Conservation (phyloP, 2,113 vertebrate species). For the Cinclus cinclus region DNA sequence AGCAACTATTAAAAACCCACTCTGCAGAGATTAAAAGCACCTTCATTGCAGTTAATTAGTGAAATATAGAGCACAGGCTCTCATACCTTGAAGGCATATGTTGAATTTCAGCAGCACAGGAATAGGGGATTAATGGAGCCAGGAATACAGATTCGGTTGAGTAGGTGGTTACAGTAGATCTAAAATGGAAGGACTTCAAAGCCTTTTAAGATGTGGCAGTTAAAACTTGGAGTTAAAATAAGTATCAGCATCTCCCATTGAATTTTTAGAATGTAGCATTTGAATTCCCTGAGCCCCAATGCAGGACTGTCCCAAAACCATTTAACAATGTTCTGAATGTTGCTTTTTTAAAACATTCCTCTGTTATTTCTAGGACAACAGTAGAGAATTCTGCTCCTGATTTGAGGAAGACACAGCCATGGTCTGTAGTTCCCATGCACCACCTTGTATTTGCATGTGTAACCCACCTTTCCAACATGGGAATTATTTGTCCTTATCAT, state of each 20-base stretch:
- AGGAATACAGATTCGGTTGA: background rate
- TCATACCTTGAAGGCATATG: background rate
- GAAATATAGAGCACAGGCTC: background rate
- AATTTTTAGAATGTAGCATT: background rate
- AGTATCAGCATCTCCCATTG: background rate
- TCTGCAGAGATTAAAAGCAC: background rate
- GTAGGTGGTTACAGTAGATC: background rate
- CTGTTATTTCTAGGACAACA: background rate
- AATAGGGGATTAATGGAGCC: background rate
- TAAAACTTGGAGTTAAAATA: background rate
- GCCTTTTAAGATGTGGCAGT: background rate
- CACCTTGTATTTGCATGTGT: background rate
- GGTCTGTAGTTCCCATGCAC: background rate
- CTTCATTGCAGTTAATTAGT: background rate
- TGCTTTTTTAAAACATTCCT: background rate
- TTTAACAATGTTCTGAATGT: background rate
- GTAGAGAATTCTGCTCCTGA: background rate
- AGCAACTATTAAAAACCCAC: background rate
- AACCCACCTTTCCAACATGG: background rate
- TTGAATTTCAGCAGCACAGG: background rate
- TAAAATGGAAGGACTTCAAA: conserved; percentile 8
- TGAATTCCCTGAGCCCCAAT: background rate
- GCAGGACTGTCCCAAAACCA: background rate
- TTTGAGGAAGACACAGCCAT: background rate
- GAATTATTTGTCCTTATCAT: background rate